Percentiles rank a stretch among this genome's conserved stretches.
These are phyloP conservation scores for Periplaneta americana DNA, from an alignment of 1,140 invertebrate species.

Conservation along the genomic window DNA sequence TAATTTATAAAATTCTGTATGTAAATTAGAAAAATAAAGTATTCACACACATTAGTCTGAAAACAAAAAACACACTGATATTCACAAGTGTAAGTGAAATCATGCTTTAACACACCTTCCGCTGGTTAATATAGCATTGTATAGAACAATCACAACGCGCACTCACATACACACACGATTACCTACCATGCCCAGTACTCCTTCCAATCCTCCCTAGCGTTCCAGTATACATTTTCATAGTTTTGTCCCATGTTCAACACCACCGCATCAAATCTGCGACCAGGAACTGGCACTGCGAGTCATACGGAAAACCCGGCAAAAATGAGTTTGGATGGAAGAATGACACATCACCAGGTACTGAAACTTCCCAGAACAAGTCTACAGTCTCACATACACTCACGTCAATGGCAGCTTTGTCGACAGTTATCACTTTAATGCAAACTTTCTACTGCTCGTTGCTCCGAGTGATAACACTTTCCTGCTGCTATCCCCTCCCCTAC, in stretches of 20 bases:
- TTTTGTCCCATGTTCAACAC: background rate
- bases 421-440: background rate
- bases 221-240: background rate
- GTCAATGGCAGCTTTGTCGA: too few relatives aligned
- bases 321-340: background rate
- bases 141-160: too few relatives aligned
- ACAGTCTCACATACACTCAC: background rate
- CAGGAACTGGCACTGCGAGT: background rate
- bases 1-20: too few relatives aligned
- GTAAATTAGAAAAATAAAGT: too few relatives aligned
- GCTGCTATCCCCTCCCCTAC: background rate
- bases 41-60: too few relatives aligned
- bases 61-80: too few relatives aligned
- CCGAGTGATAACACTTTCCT: background rate
- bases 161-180: too few relatives aligned
- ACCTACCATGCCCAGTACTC: background rate
- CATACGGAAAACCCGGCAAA: background rate
- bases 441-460: background rate
- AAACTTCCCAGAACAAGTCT: background rate
- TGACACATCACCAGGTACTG: background rate
- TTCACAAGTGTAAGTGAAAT: too few relatives aligned
- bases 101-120: too few relatives aligned
- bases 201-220: background rate
- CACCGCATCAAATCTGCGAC: background rate
- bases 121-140: background rate